A percentile compares a stretch with the other conserved stretches of the same genome.
These are phyloP conservation scores for Oikopleura vanhoeffeni DNA, from an alignment of 23 tunicate species.

Conservation along the genomic window DNA sequence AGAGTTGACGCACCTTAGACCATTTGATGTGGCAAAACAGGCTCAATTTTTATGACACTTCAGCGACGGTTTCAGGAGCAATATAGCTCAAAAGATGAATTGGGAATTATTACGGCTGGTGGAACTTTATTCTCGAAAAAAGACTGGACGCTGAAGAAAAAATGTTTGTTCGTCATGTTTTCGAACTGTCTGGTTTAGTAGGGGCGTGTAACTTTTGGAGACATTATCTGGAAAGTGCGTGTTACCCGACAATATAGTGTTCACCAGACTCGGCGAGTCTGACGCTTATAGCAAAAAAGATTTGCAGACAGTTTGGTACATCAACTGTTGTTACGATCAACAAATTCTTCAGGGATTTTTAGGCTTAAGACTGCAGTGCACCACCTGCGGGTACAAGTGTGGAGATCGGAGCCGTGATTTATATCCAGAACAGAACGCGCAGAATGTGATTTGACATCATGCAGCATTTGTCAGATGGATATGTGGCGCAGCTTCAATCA, in stretches of 20 bases:
- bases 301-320: not conserved
- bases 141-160: not conserved
- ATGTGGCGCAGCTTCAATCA: not conserved
- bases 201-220: not conserved
- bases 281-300: not conserved
- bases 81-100: not conserved
- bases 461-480: too few relatives aligned
- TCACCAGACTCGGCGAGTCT: not conserved
- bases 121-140: not conserved
- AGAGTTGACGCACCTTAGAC: not conserved
- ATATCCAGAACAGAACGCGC: not conserved
- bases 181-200: not conserved
- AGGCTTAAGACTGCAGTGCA: not conserved
- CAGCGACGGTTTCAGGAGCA: not conserved
- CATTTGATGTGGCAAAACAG: not conserved
- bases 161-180: not conserved
- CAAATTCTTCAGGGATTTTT: not conserved
- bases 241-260: not conserved
- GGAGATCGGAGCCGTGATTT: not conserved
- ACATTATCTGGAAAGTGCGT: not conserved
- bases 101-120: not conserved
- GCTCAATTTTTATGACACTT: not conserved
- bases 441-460: too few relatives aligned
- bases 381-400: not conserved
- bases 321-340: not conserved